Conservation (phyloP, 2,113 vertebrate species). For the Melozone crissalis region DNA sequence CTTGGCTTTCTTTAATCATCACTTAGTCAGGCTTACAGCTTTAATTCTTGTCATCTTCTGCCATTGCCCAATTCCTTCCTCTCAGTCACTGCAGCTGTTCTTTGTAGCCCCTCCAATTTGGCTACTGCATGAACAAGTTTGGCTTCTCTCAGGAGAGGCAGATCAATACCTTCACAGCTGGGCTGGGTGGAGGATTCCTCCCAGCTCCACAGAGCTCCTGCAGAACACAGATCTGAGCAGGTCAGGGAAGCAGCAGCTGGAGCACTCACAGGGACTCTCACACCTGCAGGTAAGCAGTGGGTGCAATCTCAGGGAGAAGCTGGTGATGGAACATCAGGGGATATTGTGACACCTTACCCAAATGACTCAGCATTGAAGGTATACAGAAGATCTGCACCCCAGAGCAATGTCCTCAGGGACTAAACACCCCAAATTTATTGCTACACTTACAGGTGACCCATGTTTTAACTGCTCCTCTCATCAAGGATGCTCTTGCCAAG, state of each 20-base stretch:
- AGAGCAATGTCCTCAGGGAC: neutral
- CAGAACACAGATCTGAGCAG: neutral
- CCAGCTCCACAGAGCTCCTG: neutral
- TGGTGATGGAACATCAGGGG: rapidly evolving
- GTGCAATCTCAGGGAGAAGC: neutral
- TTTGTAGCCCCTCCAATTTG: neutral
- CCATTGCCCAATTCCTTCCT: neutral
- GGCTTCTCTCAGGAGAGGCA: neutral
- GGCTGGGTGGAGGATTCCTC: neutral
- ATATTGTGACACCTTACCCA: neutral
- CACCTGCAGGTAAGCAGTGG: rapidly evolving
- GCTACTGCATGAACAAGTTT: rapidly evolving
- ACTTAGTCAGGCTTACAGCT: conserved; percentile 8
- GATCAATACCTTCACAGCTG: neutral
- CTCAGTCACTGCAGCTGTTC: neutral
- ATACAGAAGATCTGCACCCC: neutral
- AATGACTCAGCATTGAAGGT: neutral
- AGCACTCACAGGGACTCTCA: neutral
- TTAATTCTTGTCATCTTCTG: neutral
- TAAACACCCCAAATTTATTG: neutral
- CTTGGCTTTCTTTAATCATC: neutral
- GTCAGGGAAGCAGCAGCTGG: neutral
- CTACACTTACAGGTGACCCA: neutral
- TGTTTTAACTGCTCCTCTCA: neutral
- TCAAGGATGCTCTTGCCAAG: neutral